Conservation (phyloP, 2,113 vertebrate species). For the Pterocles orientalis region DNA sequence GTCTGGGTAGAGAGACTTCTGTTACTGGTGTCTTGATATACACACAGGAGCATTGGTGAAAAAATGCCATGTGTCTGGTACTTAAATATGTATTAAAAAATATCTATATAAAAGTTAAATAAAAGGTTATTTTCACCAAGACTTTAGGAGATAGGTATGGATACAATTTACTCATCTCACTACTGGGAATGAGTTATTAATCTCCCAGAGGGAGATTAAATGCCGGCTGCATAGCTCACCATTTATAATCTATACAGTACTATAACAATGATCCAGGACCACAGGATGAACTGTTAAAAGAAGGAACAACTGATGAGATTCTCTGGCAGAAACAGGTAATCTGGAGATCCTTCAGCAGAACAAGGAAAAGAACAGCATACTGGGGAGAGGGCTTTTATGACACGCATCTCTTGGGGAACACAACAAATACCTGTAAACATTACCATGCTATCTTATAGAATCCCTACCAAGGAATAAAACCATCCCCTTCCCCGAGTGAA, state of each 20-base stretch:
- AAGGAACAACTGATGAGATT: background rate
- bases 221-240: fast-evolving
- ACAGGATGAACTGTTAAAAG: background rate
- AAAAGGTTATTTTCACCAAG: background rate
- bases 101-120: background rate
- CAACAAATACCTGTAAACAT: slow-evolving; percentile 12
- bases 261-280: background rate
- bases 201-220: background rate
- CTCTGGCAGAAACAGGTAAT: background rate
- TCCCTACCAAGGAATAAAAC: background rate
- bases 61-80: background rate
- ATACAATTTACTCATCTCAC: background rate
- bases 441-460: slow-evolving; percentile 11
- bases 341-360: background rate
- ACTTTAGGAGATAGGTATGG: background rate
- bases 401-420: background rate
- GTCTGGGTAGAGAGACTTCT: background rate
- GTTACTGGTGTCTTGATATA: background rate
- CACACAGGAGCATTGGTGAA: background rate
- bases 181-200: background rate
- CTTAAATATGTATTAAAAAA: background rate
- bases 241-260: background rate
- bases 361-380: background rate
- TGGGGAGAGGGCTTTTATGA: background rate
- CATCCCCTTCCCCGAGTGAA: background rate